Conservation (phyloP, 2,888 invertebrate genomes). For the Neocrepidodera transversa region DNA sequence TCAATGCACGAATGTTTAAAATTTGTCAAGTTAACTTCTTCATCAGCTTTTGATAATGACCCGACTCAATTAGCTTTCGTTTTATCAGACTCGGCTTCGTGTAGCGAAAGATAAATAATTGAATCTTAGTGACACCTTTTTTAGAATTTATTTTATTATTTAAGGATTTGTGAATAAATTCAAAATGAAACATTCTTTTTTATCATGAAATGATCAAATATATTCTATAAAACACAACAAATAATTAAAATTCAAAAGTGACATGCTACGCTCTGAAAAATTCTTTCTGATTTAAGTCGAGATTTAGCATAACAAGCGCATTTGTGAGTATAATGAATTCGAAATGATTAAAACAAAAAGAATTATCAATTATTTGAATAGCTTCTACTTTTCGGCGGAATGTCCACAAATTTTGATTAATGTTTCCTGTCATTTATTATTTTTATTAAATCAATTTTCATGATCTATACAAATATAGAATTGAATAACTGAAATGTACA, state of each 20-base stretch:
- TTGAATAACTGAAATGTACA: too few species aligned
- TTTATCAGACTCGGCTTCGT: slow-evolving; percentile 11
- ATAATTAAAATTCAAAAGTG: slow-evolving; percentile 8
- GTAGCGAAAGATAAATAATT: slow-evolving; percentile 11
- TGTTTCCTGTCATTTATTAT: neutral
- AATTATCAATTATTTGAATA: neutral
- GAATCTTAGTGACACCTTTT: slow-evolving; percentile 9
- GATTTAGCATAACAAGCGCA: slow-evolving; percentile 7
- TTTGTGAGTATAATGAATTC: slow-evolving; percentile 26
- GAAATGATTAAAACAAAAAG: slow-evolving; percentile 6
- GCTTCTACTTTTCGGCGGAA: neutral
- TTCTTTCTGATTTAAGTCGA: neutral
- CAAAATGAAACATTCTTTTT: too few species aligned
- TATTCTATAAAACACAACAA: too few species aligned
- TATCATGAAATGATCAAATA: too few species aligned
- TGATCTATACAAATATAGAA: neutral
- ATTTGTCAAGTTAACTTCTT: slow-evolving; percentile 18
- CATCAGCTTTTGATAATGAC: slow-evolving; percentile 15
- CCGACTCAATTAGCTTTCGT: slow-evolving; percentile 14
- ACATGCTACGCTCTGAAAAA: slow-evolving; percentile 1
- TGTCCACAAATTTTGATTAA: too few species aligned
- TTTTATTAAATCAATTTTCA: neutral
- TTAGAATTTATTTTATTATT: slow-evolving; percentile 1
- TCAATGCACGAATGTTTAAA: slow-evolving; percentile 17
- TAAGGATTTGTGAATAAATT: neutral